These are phyloP conservation scores for Harpagifer antarcticus DNA, from an alignment of 2,797 vertebrate genomes.

Conservation along the genomic window DNA sequence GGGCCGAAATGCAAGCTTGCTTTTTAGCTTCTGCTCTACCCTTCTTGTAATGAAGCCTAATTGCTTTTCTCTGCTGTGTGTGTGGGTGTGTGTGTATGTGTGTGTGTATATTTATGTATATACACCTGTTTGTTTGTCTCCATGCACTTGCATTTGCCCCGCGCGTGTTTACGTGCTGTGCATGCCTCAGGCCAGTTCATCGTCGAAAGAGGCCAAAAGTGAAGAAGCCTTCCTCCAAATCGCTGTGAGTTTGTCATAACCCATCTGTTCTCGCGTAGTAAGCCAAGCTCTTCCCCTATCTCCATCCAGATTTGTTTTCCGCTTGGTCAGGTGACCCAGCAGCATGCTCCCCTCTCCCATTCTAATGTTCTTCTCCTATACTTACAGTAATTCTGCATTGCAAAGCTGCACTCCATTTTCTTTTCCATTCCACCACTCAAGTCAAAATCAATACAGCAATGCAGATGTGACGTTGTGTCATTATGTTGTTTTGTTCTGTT, in stretches of 20 bases:
- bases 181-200: constrained; percentile 94
- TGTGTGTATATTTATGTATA: constrained; percentile 55
- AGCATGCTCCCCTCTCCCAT: constrained; percentile 44
- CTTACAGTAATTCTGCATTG: constrained; percentile 62
- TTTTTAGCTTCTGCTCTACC: constrained; percentile 65
- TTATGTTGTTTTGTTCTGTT: constrained; percentile 21
- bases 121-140: constrained; percentile 75
- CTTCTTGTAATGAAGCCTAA: constrained; percentile 71
- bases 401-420: constrained; percentile 35
- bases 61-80: constrained; percentile 82
- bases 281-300: constrained; percentile 66
- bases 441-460: constrained; percentile 57
- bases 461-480: constrained; percentile 56
- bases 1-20: constrained; percentile 56
- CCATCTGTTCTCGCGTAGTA: constrained; percentile 79
- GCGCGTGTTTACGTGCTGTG: constrained; percentile 80
- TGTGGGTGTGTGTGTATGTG: constrained; percentile 63
- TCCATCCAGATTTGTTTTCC: constrained; percentile 53
- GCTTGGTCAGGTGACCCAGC: constrained; percentile 66
- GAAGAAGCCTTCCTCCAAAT: constrained; percentile 96
- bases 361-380: constrained; percentile 48
- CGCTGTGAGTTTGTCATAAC: constrained; percentile 92
- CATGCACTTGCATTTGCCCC: constrained; percentile 80
- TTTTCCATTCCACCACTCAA: constrained; percentile 38
- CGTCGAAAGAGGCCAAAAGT: constrained; percentile 98